Conservation (phyloP, 2,797 vertebrate species). For the Masticophis lateralis region DNA sequence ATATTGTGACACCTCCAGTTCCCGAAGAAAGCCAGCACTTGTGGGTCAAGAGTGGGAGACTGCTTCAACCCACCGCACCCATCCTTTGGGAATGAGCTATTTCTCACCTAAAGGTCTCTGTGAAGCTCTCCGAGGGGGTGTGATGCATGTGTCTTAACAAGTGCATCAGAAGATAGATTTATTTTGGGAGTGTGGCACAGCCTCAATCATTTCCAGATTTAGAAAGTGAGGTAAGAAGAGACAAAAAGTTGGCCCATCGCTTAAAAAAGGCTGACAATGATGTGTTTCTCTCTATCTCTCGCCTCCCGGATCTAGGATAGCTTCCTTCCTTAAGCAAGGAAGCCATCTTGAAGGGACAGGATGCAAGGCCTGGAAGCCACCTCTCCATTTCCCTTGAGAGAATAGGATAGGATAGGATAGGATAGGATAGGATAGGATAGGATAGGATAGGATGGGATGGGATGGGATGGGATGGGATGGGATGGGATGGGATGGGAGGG, state of each 20-base stretch:
- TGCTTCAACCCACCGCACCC: background rate
- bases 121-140: background rate
- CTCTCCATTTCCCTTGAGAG: fast-evolving
- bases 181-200: background rate
- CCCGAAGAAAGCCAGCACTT: background rate
- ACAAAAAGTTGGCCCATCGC: background rate
- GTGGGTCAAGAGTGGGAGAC: background rate
- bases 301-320: fast-evolving
- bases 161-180: background rate
- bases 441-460: too few relatives aligned
- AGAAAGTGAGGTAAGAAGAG: background rate
- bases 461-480: too few relatives aligned
- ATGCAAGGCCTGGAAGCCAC: background rate
- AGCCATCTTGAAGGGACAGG: background rate
- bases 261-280: background rate
- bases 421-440: too few relatives aligned
- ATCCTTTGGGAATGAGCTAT: background rate
- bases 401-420: too few relatives aligned
- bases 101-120: background rate
- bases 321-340: background rate
- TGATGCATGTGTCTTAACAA: background rate
- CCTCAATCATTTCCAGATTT: background rate
- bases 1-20: background rate
- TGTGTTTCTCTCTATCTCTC: background rate
- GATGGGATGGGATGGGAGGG: too few relatives aligned